Percentiles rank a stretch among this genome's conserved stretches.
Evolutionary conservation across 2,888 invertebrate species (phyloP).

Genomic region (Monoplex corrugatus): DNA sequence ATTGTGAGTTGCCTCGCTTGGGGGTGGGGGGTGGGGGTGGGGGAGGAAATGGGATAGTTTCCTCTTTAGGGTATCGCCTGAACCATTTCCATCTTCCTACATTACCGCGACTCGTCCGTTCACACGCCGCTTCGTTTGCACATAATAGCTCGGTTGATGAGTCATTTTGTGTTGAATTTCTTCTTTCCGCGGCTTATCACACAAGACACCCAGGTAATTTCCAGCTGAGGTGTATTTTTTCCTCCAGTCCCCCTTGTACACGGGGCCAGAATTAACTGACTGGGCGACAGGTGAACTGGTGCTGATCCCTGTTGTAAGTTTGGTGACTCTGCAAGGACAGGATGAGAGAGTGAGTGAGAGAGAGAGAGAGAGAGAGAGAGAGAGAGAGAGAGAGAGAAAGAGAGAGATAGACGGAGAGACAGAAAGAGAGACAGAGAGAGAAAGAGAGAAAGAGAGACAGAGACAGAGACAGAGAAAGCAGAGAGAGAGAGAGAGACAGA

Average conservation of each 20-base stretch:
- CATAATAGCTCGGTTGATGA: conserved; percentile 42
- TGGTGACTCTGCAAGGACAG: no score
- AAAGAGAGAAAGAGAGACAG: background rate
- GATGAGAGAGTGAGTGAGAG: background rate
- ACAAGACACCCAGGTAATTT: background rate
- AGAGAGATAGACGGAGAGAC: background rate
- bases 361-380: background rate
- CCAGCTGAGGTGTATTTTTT: conserved; percentile 31
- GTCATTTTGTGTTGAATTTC: conserved; percentile 43
- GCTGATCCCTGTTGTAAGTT: no score
- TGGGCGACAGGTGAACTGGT: no score
- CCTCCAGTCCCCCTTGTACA: background rate
- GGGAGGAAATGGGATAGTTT: background rate
- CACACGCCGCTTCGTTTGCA: conserved; percentile 40
- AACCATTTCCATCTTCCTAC: conserved; percentile 30
- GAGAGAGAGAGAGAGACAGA: background rate
- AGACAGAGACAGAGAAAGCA: background rate
- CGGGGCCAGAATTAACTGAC: background rate
- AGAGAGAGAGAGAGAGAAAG: background rate
- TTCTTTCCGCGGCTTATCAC: conserved; percentile 28
- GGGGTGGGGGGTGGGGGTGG: background rate
- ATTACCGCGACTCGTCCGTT: conserved; percentile 18
- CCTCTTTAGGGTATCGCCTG: conserved; percentile 39
- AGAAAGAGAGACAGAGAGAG: background rate
- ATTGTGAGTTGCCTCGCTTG: conserved; percentile 5